Percentiles rank a stretch among this genome's conserved stretches.
Evolutionary conservation across 2,888 invertebrate genomes (phyloP).

Genomic region (Agrilus cyanescens): DNA sequence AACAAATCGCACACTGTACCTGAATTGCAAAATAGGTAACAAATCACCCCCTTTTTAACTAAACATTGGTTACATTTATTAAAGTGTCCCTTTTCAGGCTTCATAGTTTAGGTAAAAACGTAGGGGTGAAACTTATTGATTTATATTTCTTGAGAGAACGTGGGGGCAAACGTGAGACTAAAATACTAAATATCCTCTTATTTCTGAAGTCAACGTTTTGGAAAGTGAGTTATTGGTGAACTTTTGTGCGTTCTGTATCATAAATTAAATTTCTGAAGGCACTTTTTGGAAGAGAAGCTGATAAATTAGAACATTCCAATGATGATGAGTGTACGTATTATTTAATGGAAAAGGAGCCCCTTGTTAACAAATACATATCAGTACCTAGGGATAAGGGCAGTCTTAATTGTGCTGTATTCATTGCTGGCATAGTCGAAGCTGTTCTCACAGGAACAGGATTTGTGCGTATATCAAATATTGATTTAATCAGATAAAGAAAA

Average conservation of each 20-base stretch:
- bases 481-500: constrained; percentile 1
- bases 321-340: constrained; percentile 98
- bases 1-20: constrained; percentile 88
- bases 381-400: constrained; percentile 96
- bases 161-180: constrained; percentile 88
- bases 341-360: constrained; percentile 94
- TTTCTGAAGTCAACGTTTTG: constrained; percentile 94
- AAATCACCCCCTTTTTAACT: constrained; percentile 23
- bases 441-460: constrained; percentile 90
- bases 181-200: constrained; percentile 84
- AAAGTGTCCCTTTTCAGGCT: constrained; percentile 46
- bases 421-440: constrained; percentile 95
- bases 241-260: neutral
- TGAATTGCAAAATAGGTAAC: constrained; percentile 85
- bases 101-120: constrained; percentile 88
- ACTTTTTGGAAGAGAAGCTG: constrained; percentile 95
- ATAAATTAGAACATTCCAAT: constrained; percentile 95
- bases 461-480: constrained; percentile 56
- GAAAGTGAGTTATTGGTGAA: constrained; percentile 55
- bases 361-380: constrained; percentile 93
- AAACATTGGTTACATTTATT: neutral
- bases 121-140: constrained; percentile 88
- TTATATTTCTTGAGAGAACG: constrained; percentile 88
- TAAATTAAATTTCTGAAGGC: constrained; percentile 44
- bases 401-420: constrained; percentile 96